phyloP scores from a whole-genome alignment of 2,888 invertebrate species.

The Pterostichus madidus region DNA sequence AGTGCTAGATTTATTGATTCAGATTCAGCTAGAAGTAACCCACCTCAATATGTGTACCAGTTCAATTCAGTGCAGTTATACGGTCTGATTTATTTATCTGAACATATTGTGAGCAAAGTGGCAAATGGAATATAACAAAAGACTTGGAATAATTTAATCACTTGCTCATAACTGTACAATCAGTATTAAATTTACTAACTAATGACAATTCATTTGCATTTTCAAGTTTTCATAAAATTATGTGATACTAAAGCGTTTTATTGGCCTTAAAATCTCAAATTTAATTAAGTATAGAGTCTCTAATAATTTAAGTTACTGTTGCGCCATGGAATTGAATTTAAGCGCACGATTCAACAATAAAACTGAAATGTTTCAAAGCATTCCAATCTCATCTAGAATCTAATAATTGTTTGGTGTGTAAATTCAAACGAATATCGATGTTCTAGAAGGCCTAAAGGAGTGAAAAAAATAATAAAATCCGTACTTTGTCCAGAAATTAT shows the following conservation, averaged over 20 bases:
- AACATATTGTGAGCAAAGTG: no score
- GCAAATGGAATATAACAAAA: not conserved
- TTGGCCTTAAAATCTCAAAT: constrained; percentile 27
- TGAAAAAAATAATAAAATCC: constrained; percentile 8
- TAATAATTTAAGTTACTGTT: not conserved
- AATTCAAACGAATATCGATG: constrained; percentile 23
- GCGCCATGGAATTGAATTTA: constrained; percentile 43
- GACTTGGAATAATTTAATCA: constrained; percentile 3
- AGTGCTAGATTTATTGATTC: no score
- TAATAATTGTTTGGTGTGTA: constrained; percentile 1
- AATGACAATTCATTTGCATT: constrained; percentile 11
- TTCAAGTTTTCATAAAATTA: constrained; percentile 3
- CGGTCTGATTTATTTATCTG: no score
- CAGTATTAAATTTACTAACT: constrained; percentile 43
- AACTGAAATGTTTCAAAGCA: constrained; percentile 11
- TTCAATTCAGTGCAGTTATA: no score
- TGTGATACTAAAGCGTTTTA: constrained; percentile 23
- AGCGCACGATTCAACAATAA: constrained; percentile 37
- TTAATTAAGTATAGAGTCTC: no score
- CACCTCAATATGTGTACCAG: no score
- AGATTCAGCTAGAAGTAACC: no score
- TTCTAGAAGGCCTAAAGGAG: constrained; percentile 45
- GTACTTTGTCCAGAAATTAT: constrained; percentile 53
- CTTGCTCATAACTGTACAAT: constrained; percentile 59
- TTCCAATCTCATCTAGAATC: constrained; percentile 12